phyloP scores from a whole-genome alignment of 2,113 vertebrate genomes.

The Tupaia chinensis region DNA sequence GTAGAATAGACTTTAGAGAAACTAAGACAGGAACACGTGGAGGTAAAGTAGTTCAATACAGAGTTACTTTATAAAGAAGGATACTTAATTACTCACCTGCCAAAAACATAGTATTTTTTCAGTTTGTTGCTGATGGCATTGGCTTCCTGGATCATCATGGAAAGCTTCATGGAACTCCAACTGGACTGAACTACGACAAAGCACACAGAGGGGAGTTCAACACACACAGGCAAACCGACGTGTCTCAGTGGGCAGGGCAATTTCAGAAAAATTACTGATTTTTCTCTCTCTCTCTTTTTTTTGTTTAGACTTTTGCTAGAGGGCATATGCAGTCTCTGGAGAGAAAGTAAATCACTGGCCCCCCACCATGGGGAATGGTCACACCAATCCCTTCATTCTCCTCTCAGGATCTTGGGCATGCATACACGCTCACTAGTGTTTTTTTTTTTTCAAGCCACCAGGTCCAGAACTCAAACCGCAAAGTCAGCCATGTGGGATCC shows the following conservation, averaged over 20 bases:
- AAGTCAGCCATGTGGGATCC: too few relatives aligned
- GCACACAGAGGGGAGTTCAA: neutral
- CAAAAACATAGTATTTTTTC: slow-evolving; percentile 91
- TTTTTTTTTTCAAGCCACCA: too few relatives aligned
- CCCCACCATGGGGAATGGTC: too few relatives aligned
- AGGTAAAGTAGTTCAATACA: neutral
- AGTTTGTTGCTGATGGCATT: slow-evolving; percentile 93
- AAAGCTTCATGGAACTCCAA: slow-evolving; percentile 96
- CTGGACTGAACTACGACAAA: slow-evolving; percentile 87
- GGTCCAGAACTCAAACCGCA: too few relatives aligned
- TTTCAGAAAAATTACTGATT: neutral
- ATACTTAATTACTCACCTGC: slow-evolving; percentile 88
- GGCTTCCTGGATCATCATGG: slow-evolving; percentile 96
- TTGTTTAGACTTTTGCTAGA: too few relatives aligned
- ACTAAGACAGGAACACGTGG: neutral
- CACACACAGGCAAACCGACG: neutral
- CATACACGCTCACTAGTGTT: too few relatives aligned
- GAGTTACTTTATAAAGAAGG: neutral
- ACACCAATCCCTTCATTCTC: too few relatives aligned
- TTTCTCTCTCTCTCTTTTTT: too few relatives aligned
- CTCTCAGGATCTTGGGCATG: too few relatives aligned
- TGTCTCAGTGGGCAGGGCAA: neutral
- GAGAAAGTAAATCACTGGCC: too few relatives aligned
- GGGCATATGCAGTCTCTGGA: too few relatives aligned
- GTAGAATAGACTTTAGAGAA: neutral